Conservation (phyloP, 2,797 vertebrate species). For the Glyptemys insculpta region DNA sequence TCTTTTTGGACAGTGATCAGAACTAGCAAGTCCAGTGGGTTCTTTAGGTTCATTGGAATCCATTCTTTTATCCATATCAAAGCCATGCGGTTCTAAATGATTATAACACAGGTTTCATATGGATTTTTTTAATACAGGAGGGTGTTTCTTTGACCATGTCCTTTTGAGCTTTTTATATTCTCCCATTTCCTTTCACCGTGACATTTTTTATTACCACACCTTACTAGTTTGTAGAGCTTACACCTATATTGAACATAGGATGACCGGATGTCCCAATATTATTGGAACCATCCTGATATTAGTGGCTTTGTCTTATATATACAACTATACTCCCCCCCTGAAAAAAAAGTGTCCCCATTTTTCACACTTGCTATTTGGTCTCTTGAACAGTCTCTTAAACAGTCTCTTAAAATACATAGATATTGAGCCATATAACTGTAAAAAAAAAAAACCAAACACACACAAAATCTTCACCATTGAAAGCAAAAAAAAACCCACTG, state of each 20-base stretch:
- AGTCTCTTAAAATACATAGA: not conserved
- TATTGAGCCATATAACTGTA: not conserved
- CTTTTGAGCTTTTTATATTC: not conserved
- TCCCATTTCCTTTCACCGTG: not conserved
- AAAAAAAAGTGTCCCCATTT: not conserved
- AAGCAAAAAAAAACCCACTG: fast-evolving
- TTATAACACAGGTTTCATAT: not conserved
- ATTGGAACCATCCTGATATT: not conserved
- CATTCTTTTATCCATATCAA: not conserved
- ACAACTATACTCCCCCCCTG: not conserved
- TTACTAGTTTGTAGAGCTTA: not conserved
- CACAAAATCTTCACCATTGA: fast-evolving
- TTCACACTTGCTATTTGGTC: not conserved
- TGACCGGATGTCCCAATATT: not conserved
- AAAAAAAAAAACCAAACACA: fast-evolving
- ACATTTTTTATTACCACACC: not conserved
- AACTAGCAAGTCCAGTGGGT: not conserved
- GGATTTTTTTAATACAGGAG: not conserved
- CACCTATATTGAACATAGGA: not conserved
- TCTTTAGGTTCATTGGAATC: not conserved
- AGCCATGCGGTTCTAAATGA: not conserved
- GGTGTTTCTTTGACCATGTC: not conserved
- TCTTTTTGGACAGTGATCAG: not conserved
- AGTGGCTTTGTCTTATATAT: not conserved
- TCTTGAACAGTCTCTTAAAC: not conserved